Percentiles rank a stretch among this genome's conserved stretches.
phyloP scores from a whole-genome alignment of 2,113 vertebrate species.

The Plecotus auritus region DNA sequence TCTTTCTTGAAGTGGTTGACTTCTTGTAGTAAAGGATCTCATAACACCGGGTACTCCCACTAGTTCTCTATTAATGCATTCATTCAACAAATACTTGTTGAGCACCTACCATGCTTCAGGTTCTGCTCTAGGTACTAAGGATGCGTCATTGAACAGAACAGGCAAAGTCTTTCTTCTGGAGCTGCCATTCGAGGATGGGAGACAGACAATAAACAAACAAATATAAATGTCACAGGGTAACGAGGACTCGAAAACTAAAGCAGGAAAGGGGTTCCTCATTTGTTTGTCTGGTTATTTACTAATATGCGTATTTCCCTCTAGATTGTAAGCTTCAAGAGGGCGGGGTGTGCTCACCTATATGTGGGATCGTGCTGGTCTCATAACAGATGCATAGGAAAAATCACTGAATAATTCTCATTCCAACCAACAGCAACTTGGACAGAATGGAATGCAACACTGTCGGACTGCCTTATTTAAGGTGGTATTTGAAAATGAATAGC shows the following conservation, averaged over 20 bases:
- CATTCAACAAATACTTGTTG: not conserved
- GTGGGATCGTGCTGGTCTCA: not conserved
- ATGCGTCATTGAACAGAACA: not conserved
- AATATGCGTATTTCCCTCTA: not conserved
- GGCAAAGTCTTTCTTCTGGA: not conserved
- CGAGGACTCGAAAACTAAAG: not conserved
- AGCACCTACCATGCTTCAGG: not conserved
- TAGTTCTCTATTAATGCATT: not conserved
- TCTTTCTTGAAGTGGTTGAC: not conserved
- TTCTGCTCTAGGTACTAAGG: not conserved
- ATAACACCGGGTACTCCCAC: not conserved
- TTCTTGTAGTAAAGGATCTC: not conserved
- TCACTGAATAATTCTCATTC: not conserved
- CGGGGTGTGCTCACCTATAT: not conserved
- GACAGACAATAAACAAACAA: not conserved
- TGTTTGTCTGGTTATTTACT: not conserved
- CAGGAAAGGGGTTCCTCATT: not conserved
- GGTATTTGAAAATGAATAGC: not conserved
- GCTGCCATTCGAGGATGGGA: not conserved
- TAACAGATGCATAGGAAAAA: not conserved
- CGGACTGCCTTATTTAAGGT: not conserved
- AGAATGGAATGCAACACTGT: not conserved
- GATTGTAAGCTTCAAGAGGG: not conserved
- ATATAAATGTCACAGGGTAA: not conserved
- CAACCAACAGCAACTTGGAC: not conserved